phyloP scores from a whole-genome alignment of 2,113 vertebrate genomes.

The Tichodroma muraria region DNA sequence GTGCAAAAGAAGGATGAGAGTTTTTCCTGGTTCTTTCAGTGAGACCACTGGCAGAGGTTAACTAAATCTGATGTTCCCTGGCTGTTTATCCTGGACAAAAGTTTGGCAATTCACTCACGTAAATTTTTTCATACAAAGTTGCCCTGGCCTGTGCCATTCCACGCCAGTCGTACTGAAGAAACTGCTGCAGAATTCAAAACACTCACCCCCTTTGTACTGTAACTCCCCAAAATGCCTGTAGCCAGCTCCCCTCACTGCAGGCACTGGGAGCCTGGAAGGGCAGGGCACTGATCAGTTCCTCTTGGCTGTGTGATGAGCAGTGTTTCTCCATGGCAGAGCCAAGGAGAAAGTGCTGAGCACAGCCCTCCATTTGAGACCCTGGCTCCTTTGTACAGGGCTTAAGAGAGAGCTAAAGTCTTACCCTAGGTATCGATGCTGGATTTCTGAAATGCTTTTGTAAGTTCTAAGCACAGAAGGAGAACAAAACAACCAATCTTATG shows the following conservation, averaged over 20 bases:
- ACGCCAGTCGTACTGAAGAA: not conserved
- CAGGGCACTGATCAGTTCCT: not conserved
- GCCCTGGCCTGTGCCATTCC: not conserved
- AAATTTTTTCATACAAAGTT: not conserved
- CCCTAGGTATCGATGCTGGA: not conserved
- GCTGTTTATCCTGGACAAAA: not conserved
- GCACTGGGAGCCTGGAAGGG: not conserved
- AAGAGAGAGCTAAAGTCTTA: not conserved
- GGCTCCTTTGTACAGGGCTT: not conserved
- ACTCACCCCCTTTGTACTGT: too few relatives aligned
- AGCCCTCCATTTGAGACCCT: not conserved
- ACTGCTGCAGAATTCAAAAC: not conserved
- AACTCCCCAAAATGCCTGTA: not conserved
- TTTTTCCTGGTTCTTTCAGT: not conserved
- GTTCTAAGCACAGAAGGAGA: not conserved
- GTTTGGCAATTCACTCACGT: not conserved
- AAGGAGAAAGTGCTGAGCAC: not conserved
- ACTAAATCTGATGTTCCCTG: not conserved
- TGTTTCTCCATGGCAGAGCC: not conserved
- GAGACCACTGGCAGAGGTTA: not conserved
- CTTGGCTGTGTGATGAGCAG: not conserved
- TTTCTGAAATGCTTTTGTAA: not conserved
- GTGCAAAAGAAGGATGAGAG: not conserved
- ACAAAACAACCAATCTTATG: not conserved
- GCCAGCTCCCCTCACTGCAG: not conserved